These are phyloP conservation scores for Aldabrachelys gigantea DNA, from an alignment of 2,113 vertebrate species.

Conservation along the genomic window DNA sequence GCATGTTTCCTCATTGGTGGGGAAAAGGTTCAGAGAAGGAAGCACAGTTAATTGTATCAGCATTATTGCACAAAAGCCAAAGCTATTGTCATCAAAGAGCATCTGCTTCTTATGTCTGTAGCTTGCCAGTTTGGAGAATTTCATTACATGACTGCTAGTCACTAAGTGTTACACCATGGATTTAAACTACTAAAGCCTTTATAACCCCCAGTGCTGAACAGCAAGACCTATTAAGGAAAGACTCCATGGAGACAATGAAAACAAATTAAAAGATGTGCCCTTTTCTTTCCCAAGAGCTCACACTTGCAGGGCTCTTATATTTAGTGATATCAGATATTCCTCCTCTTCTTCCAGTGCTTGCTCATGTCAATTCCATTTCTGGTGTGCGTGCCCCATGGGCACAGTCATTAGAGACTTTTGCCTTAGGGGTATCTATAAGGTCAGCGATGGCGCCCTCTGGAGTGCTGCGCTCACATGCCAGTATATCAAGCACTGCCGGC, in stretches of 20 bases:
- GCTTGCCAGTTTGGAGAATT: neutral
- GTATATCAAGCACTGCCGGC: too few species aligned
- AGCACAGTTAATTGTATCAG: neutral
- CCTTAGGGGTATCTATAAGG: too few species aligned
- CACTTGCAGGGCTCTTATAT: neutral
- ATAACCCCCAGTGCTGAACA: neutral
- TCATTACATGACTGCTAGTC: neutral
- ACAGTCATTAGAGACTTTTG: too few species aligned
- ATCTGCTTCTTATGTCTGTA: neutral
- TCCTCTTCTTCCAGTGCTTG: neutral
- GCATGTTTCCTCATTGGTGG: neutral
- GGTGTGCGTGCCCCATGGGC: too few species aligned
- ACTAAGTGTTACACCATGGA: neutral
- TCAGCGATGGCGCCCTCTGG: too few species aligned
- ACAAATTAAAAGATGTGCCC: too few species aligned
- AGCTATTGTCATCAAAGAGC: neutral
- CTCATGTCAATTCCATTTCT: too few species aligned
- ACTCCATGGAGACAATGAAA: slow-evolving; percentile 1
- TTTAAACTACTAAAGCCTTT: neutral
- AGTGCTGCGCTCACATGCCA: too few species aligned
- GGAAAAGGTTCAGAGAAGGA: neutral
- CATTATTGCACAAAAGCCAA: neutral
- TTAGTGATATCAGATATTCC: neutral
- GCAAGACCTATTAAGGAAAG: neutral
- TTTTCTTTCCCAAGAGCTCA: neutral